A percentile compares a stretch with the other conserved stretches of the same genome.
Conservation (phyloP, 2,113 vertebrate species). For the Camelus bactrianus region DNA sequence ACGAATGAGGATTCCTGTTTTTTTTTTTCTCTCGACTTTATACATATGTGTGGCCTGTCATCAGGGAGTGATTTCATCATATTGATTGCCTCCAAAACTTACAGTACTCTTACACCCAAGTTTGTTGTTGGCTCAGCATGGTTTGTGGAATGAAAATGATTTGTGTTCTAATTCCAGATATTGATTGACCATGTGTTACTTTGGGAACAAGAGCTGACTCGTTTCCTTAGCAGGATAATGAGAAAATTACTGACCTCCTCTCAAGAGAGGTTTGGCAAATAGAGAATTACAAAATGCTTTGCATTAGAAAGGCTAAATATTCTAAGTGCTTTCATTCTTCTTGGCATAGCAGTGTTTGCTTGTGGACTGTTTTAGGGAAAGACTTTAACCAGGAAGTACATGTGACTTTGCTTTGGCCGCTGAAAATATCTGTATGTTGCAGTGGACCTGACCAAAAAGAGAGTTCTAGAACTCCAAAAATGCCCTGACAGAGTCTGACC, state of each 20-base stretch:
- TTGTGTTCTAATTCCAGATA: slow-evolving; percentile 63
- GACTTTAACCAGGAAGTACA: not conserved
- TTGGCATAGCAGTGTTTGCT: not conserved
- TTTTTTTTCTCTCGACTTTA: not conserved
- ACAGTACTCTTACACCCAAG: not conserved
- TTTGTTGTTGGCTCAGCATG: slow-evolving; percentile 33
- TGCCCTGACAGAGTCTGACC: not conserved
- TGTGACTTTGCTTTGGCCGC: not conserved
- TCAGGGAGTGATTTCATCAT: slow-evolving; percentile 17
- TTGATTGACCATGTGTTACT: slow-evolving; percentile 49
- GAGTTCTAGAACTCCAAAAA: not conserved
- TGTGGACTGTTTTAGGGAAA: not conserved
- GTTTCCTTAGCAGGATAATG: slow-evolving; percentile 42
- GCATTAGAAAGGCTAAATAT: slow-evolving; percentile 36
- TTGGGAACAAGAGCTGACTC: slow-evolving; percentile 20
- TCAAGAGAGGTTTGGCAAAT: slow-evolving; percentile 44
- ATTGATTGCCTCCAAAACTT: not conserved
- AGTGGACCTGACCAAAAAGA: not conserved
- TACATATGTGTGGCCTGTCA: slow-evolving; percentile 29
- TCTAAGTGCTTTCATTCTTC: slow-evolving; percentile 48
- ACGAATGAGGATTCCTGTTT: not conserved
- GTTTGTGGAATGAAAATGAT: not conserved
- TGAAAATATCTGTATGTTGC: not conserved
- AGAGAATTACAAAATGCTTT: slow-evolving; percentile 57
- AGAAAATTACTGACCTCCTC: slow-evolving; percentile 59